Evolutionary conservation across 2,888 invertebrate species (phyloP), one percentile per base, ranked within the genome.

Genomic region (Mechanitis messenoides): DNA sequence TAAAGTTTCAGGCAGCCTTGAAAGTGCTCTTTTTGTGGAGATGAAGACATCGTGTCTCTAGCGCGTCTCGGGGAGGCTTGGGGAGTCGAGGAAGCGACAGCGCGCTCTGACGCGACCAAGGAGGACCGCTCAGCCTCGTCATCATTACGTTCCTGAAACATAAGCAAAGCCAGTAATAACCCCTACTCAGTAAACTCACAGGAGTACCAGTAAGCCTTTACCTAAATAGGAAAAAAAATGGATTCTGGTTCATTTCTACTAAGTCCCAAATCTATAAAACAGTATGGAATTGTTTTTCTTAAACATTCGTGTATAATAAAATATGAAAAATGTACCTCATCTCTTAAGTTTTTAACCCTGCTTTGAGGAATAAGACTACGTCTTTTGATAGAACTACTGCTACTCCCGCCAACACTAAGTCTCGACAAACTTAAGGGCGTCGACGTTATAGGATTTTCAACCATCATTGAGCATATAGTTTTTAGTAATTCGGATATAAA

Each of bases 1-100:
- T 93, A 94, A n/a, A 96, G 91, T 74, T 95, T 94, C 55, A 95
- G 91, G 75, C 95, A 95, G 66, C 93, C 93, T 66, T 93, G 91
- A 68, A 95, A 93, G 69, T 95, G 95, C 70, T 94, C 94, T 77
- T 92, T 92, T 59, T 93, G 91, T 56, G 91, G 91, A 35, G 91
- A 88, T 1, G 84, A 84, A 1, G 85, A 77, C 76, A 90, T 81
- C 12, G 84, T 80, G 35, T 82, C 91, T 68, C 68, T 81, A 3
- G 69, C 68, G 2, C 72, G 67, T 3, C 77, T 77, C 1, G 84
- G 80, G 0, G 86, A 78, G 2, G 73, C 70, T 3, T 75, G 75
- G 0, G 90, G 89, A 0, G 89, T 88, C 1, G 87, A 85, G 0
- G 85, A 76, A 0, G 82, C 85, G 69, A 81, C 73, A 0, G 85